Evolutionary conservation across 2,888 invertebrate genomes (phyloP), one percentile per base, ranked within the genome.

Genomic region (Lasioglossum figueresi): DNA sequence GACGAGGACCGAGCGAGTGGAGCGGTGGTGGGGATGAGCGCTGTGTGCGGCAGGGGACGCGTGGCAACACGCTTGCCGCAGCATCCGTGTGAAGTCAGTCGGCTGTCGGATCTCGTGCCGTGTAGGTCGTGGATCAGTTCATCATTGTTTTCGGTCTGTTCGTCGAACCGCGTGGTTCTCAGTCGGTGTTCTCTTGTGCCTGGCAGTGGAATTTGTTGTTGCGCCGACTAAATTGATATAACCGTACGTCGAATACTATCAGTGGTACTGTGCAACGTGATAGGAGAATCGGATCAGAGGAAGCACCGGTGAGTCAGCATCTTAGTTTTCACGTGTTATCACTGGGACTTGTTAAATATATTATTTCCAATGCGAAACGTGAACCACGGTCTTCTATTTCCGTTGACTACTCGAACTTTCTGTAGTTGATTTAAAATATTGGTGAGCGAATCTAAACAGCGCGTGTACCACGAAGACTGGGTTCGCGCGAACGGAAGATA

Each of bases 31-130:
- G 87, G 87, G 84, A 71, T 70, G 40, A 31, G 81, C 45, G 82
- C 77, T 80, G 66, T 71, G 82, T 73, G 75, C 45, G 63, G 82
- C 77, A 73, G 79, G 77, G 84, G 76, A 82, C 80, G 79, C 79
- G 84, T 76, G 82, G 80, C 84, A 81, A 80, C 85, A 68, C 88
- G 80, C 74, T 79, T 59, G 79, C 72, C 82, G 86, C 90, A 89
- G 91, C 90, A 91, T 91, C 91, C 90, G 88, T 82, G 76, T 59
- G 79, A 85, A 83, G 86, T 86, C 88, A 90, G 90, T 90, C 88
- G 84, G 79, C 86, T 90, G 87, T 84, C 84, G 90, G 90, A 85
- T 82, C 80, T 79, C 89, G 89, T 79, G 86, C 78, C 68, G 91
- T 79, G 75, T 71, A 74, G 66, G 23, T 79, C 75, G 37, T 1